Evolutionary conservation across 2,797 vertebrate genomes (phyloP).

Genomic region (Taenioides sp.): DNA sequence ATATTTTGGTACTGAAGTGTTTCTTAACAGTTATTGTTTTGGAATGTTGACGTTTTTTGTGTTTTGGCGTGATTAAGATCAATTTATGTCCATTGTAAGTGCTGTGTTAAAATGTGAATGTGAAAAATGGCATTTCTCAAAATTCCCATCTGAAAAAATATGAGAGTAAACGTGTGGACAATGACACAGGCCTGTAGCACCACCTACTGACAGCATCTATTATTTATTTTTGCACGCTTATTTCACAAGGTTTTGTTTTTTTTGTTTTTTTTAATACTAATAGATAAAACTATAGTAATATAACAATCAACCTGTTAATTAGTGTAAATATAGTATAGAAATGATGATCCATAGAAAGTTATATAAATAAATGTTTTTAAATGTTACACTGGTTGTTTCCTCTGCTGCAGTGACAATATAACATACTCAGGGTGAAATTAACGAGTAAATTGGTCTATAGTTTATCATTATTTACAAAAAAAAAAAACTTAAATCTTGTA

Average conservation of each 20-base stretch:
- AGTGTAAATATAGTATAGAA: background rate
- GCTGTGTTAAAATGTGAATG: background rate
- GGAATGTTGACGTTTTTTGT: background rate
- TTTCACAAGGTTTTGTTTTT: background rate
- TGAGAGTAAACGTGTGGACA: background rate
- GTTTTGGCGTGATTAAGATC: background rate
- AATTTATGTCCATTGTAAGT: background rate
- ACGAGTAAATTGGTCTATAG: background rate
- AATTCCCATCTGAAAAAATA: background rate
- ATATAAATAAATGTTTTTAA: too few relatives aligned
- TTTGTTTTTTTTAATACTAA: background rate
- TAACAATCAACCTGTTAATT: background rate
- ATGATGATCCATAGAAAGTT: background rate
- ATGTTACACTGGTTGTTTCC: background rate
- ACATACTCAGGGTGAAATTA: background rate
- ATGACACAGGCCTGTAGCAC: conserved; percentile 55
- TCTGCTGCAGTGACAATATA: background rate
- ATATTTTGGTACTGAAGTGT: background rate
- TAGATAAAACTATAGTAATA: background rate
- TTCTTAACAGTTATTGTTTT: background rate
- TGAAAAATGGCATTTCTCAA: background rate
- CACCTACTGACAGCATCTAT: conserved; percentile 52
- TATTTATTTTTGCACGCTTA: background rate
- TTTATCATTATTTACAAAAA: background rate
- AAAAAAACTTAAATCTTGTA: background rate